Base-by-base conservation (phyloP, 2,113 vertebrate genomes). In the Eubucco bourcierii region DNA sequence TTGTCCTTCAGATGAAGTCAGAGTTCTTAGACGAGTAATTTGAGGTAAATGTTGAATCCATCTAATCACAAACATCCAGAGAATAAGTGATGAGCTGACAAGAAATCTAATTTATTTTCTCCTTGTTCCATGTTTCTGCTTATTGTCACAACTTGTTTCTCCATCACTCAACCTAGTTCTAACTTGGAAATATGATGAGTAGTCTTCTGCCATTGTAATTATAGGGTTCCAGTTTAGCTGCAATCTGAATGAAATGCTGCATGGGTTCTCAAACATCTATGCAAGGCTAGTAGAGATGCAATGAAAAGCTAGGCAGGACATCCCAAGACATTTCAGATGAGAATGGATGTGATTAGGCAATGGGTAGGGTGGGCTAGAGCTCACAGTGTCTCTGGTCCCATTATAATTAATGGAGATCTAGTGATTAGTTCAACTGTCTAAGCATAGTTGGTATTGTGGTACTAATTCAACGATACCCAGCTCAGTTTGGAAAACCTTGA, bases 51-150 rank as follows among this genome's bases (percentile, higher is more conserved):
- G 0, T 14, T 61, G 19, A 79, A 82, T 50, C 13, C 20, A 34
- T 5, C 5, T 8, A 56, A 46, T 8, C 4, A 1, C 18, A 34
- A 70, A 2, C 12, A 17, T 15, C 4, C 1, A 20, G 37, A 2
- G 18, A 80, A 28, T 34, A 82, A 88, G 6, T n/a, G 41, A 34
- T 29, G n/a, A 23, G 0, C 11, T n/a, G 23, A 17, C 15, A 84
- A 80, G 31, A 91, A 80, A 72, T 61, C 5, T 7, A 8, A 15
- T 53, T 84, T 46, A 1, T 70, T 56, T 74, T 80, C 28, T 66
- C 11, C 29, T 85, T 19, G 3, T 65, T 71, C 23, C 13, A 5
- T 61, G 13, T 3, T 67, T 74, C 31, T 56, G 12, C 41, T 15
- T 5, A 8, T 64, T 47, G 16, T 5, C 28, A 75, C 28, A 41